Percentiles rank a stretch among this genome's conserved stretches.
phyloP scores from a whole-genome alignment of 2,888 invertebrate genomes.

The Seladonia tumulorum region DNA sequence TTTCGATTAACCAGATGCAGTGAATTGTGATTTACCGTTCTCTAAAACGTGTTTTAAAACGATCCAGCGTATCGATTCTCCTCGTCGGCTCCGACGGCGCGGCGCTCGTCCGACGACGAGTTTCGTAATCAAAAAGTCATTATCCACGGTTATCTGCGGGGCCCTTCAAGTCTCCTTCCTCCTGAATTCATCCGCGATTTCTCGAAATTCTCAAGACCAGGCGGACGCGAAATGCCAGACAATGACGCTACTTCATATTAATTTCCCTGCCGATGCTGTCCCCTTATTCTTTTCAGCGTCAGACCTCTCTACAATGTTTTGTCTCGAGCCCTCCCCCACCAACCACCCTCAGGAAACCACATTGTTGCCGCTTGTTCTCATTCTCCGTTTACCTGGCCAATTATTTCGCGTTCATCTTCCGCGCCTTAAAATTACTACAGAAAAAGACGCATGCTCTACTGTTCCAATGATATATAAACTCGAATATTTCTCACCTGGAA shows the following conservation, averaged over 20 bases:
- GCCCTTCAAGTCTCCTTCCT: slow-evolving; percentile 63
- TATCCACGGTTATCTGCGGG: slow-evolving; percentile 70
- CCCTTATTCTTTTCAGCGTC: slow-evolving; percentile 59
- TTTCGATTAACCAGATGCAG: not conserved
- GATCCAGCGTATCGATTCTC: slow-evolving; percentile 55
- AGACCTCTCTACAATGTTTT: slow-evolving; percentile 36
- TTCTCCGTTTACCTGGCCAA: slow-evolving; percentile 70
- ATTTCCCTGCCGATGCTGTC: slow-evolving; percentile 70
- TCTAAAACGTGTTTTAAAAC: slow-evolving; percentile 15
- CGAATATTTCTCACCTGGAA: not conserved
- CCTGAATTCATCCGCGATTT: slow-evolving; percentile 70
- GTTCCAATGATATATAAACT: not conserved
- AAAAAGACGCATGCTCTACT: not conserved
- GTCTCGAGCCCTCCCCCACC: slow-evolving; percentile 32
- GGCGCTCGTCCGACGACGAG: slow-evolving; percentile 58
- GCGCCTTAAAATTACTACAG: not conserved
- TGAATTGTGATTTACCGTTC: not conserved
- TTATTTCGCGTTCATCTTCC: slow-evolving; percentile 48
- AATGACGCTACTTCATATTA: slow-evolving; percentile 78
- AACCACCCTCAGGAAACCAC: slow-evolving; percentile 64
- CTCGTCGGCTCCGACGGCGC: slow-evolving; percentile 23
- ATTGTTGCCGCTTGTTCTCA: slow-evolving; percentile 76
- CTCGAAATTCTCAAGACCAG: slow-evolving; percentile 64
- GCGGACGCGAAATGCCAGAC: slow-evolving; percentile 70
- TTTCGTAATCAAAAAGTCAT: slow-evolving; percentile 81